Base-by-base conservation (phyloP, 2,888 invertebrate species). In the Caenorhabditis panamensis region DNA sequence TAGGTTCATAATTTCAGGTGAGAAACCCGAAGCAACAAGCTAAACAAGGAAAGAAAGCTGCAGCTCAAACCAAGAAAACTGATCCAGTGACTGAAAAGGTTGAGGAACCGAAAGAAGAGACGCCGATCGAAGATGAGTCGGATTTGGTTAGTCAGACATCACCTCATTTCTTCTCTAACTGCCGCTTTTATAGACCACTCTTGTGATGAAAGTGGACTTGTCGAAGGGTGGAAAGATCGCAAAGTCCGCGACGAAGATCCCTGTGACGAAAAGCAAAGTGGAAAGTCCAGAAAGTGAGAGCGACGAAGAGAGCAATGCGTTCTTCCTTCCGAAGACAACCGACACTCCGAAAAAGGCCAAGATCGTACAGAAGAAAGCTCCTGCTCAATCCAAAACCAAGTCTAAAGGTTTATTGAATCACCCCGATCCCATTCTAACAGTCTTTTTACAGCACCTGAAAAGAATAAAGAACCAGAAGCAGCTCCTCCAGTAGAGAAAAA, bases 171-270 rank as follows among this genome's bases (percentile, higher is more conserved):
- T 13, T 41, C 41, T 11, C 2, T 41, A 31, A 31, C 31, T 31
- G 31, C 26, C n/a, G 11, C 36, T 36, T 36, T 49, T 63, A 22
- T 63, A 72, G 68, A 68, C 44, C 16, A 75, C 80, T 0, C 24
- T 81, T 2, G 53, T 81, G n/a, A 61, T 68, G 61, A 81, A 76
- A 31, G 58, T 81, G 4, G 62, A 76, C n/a, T 44, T 81, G 18
- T 67, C 71, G 1, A 63, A 64, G 22, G 80, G 80, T 22, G 80
- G 80, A 58, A 81, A 58, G 53, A 69, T 63, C 6, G 54, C 61
- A 18, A 44, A 37, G n/a, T 18, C 47, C 2, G 22, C 44, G 9
- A 8, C 31, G 44, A 63, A 71, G 51, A 9, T 22, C 0, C 18
- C 58, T 18, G 56, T 18, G 36, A 5, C 47, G 41, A 49, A 49